Evolutionary conservation across 2,113 vertebrate genomes (phyloP).

Genomic region (Ceyx cyanopectus): DNA sequence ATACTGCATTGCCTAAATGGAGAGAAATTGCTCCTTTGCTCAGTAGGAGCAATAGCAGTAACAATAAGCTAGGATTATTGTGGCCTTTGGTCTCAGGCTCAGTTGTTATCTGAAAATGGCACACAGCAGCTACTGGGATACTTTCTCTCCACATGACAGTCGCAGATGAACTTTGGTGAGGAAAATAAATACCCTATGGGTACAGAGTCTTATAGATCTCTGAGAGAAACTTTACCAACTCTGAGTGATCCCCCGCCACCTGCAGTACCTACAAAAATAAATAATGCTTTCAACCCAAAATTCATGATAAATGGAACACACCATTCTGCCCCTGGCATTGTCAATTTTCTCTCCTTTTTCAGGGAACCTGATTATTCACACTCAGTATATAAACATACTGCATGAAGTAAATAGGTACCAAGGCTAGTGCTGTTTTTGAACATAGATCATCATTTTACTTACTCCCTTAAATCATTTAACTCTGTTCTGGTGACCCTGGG

Average conservation of each 20-base stretch:
- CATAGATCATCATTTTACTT: constrained; percentile 64
- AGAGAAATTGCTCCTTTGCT: constrained; percentile 46
- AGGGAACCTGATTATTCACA: constrained; percentile 51
- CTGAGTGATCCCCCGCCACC: not conserved
- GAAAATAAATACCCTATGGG: not conserved
- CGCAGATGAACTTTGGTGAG: not conserved
- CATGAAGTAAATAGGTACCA: constrained; percentile 48
- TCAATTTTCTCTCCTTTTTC: constrained; percentile 50
- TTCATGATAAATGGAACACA: constrained; percentile 18
- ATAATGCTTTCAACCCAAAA: constrained; percentile 16
- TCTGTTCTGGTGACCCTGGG: constrained; percentile 60
- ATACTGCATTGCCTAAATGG: constrained; percentile 38
- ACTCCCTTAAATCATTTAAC: constrained; percentile 62
- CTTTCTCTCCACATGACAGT: not conserved
- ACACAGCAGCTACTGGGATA: not conserved
- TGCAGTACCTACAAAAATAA: not conserved
- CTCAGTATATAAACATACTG: constrained; percentile 53
- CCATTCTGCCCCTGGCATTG: not conserved
- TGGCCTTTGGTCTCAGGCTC: constrained; percentile 1
- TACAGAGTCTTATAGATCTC: not conserved
- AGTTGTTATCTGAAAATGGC: not conserved
- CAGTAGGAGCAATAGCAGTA: not conserved
- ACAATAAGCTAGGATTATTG: constrained; percentile 26
- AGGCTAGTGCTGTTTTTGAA: constrained; percentile 52
- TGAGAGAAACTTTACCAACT: not conserved